Conservation (phyloP, 2,113 vertebrate species). For the Xenotilapia flavipinnis region DNA sequence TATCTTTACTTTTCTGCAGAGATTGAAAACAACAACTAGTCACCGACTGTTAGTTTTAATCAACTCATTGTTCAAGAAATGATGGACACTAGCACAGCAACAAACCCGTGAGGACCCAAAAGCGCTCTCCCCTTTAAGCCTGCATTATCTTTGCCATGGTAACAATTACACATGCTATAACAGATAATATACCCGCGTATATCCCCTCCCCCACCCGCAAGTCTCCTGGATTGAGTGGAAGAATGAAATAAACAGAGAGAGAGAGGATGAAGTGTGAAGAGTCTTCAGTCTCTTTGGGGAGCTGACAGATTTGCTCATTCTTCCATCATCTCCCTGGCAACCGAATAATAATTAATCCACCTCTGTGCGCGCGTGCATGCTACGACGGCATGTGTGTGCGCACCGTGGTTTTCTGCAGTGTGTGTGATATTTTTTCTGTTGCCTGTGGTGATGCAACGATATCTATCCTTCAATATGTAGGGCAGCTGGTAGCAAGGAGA, state of each 20-base stretch:
- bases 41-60: neutral
- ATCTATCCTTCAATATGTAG: slow-evolving; percentile 33
- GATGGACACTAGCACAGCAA: neutral
- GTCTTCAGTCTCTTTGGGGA: slow-evolving; percentile 44
- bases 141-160: slow-evolving; percentile 7
- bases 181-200: neutral
- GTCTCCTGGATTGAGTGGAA: neutral
- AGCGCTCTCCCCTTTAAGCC: neutral
- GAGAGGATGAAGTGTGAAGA: slow-evolving; percentile 21
- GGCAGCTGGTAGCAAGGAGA: slow-evolving; percentile 3
- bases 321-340: slow-evolving; percentile 55
- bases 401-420: neutral
- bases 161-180: slow-evolving; percentile 1
- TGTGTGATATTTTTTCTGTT: slow-evolving; percentile 1
- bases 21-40: neutral
- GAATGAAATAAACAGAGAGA: neutral
- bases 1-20: neutral
- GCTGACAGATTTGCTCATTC: slow-evolving; percentile 47
- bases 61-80: neutral
- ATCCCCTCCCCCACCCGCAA: neutral
- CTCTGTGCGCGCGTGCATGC: neutral
- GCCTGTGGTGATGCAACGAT: slow-evolving; percentile 43
- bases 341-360: slow-evolving; percentile 57
- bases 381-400: neutral
- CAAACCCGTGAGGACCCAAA: neutral